Evolutionary conservation across 2,797 vertebrate species (phyloP), one percentile per base, ranked within the genome.

Genomic region (Momotus momota): DNA sequence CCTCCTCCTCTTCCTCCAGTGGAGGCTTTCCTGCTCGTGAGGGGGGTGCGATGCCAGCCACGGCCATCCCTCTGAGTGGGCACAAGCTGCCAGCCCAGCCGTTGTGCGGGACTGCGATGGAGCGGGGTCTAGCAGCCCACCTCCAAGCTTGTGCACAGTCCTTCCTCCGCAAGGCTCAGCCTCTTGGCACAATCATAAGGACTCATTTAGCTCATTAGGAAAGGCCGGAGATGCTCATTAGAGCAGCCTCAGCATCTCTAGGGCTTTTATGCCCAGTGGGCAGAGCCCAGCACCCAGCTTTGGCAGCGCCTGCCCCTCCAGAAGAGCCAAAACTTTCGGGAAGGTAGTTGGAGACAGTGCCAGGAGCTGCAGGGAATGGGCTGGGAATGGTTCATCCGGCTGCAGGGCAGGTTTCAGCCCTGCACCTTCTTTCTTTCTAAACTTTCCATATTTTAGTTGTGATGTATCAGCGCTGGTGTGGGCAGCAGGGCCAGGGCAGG

Each of bases 341-440:
- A 12, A 62, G 80, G 58, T 4, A 3, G 2, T 23, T 15, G 2
- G 27, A 43, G 87, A 67, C 80, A 67, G 14, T 1, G 8, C 65
- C 20, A 4, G 72, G 46, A 67, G 46, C 33, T 35, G 26, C 49
- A 7, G 64, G 78, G 6, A 77, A 0, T 0, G 5, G 33, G 75
- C 61, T 69, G 52, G 74, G 52, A n/a, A 4, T 1, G 14, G 49
- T 40, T 26, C 1, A 1, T 8, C 69, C 5, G 12, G 81, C 77
- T 64, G 72, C 58, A 16, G 33, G 17, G 70, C 13, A 5, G 0
- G 9, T 26, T 29, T 31, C 62, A 69, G 81, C 81, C 1, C 41
- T 0, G 1, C 0, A 0, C 78, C 66, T 6, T 2, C 15, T 27
- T 14, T 2, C 54, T 11, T 31, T 16, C 67, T 60, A 23, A 45